These are phyloP conservation scores for Drosophila rellima DNA, from an alignment of 2,888 invertebrate species.

Conservation along the genomic window DNA sequence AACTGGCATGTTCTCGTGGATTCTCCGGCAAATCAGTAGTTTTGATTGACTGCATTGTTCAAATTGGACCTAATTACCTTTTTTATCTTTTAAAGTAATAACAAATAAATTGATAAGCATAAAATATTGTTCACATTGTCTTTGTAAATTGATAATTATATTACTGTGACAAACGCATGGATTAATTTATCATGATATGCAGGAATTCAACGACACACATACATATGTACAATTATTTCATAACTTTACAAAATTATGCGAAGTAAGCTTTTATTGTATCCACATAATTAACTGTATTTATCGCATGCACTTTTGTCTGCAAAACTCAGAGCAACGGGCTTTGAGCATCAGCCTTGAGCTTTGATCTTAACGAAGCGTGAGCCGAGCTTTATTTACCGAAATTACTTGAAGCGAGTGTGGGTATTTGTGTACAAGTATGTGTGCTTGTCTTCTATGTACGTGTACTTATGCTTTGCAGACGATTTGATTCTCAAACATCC, in stretches of 20 bases:
- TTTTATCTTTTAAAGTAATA: slow-evolving; percentile 3
- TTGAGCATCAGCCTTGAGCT: slow-evolving; percentile 1
- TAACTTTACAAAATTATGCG: slow-evolving; percentile 13
- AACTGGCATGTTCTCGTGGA: slow-evolving; percentile 87
- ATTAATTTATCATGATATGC: slow-evolving; percentile 34
- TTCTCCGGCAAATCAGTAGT: slow-evolving; percentile 86
- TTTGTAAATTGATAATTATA: slow-evolving; percentile 24
- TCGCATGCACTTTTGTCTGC: slow-evolving; percentile 1
- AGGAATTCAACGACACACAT: neutral
- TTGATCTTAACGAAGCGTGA: slow-evolving; percentile 2
- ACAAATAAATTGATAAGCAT: slow-evolving; percentile 1
- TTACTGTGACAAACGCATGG: slow-evolving; percentile 23
- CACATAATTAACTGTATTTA: neutral
- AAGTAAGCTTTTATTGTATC: neutral
- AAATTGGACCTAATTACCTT: neutral
- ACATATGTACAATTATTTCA: slow-evolving; percentile 10
- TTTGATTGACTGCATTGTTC: slow-evolving; percentile 85
- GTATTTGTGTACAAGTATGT: neutral
- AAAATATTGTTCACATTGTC: slow-evolving; percentile 10
- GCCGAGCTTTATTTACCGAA: slow-evolving; percentile 10
- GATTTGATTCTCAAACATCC: slow-evolving; percentile 3
- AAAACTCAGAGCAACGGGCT: slow-evolving; percentile 6
- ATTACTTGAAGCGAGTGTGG: neutral
- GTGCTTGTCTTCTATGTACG: neutral
- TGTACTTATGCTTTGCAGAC: slow-evolving; percentile 1